Evolutionary conservation across 2,797 vertebrate species (phyloP).

Genomic region (Ammospiza maritima): DNA sequence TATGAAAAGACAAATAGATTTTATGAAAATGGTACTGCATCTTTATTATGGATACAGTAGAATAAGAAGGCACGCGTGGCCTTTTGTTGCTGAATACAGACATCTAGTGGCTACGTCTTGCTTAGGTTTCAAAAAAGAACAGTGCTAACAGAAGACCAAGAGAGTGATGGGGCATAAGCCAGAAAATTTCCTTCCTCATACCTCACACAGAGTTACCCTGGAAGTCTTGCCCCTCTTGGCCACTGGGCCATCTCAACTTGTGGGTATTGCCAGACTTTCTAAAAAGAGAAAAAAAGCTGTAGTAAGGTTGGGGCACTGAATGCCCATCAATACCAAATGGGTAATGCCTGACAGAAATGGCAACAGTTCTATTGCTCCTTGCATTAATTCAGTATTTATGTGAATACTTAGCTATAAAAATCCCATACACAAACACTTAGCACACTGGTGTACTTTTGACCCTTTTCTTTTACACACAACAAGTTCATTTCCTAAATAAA

Average conservation of each 20-base stretch:
- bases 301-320: neutral
- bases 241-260: neutral
- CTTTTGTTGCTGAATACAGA: constrained; percentile 40
- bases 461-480: neutral
- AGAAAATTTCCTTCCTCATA: neutral
- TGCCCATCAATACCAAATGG: neutral
- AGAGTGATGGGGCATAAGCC: neutral
- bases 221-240: neutral
- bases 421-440: neutral
- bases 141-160: neutral
- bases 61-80: fast-evolving
- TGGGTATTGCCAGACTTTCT: neutral
- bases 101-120: constrained; percentile 66
- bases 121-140: neutral
- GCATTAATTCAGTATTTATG: neutral
- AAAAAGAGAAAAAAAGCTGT: neutral
- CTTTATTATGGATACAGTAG: neutral
- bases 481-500: neutral
- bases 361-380: neutral
- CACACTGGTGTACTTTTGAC: neutral
- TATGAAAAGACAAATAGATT: neutral
- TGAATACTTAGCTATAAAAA: neutral
- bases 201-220: neutral
- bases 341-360: neutral
- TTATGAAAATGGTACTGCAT: neutral